Evolutionary conservation across 2,797 vertebrate genomes (phyloP), one percentile per base, ranked within the genome.

Genomic region (Crocodylus rhombifer): DNA sequence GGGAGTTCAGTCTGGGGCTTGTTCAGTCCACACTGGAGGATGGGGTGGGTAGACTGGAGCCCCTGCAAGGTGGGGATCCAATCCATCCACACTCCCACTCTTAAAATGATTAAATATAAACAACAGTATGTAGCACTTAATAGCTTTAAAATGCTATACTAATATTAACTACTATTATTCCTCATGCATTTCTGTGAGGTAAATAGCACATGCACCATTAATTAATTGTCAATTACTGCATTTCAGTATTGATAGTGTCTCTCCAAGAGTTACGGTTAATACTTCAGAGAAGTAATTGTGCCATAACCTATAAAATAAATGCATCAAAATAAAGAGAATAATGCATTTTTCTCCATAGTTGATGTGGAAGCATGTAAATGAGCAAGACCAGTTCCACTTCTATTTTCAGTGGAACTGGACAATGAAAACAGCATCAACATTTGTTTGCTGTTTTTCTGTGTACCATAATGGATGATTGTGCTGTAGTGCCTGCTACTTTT

Each of bases 281-380:
- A 61, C 58, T 82, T 2, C 0, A 0, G 79, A 13, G 51, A 79
- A 1, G 56, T 89, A n/a, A 86, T 62, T 86, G 77, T 78, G 33
- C 84, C 67, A 80, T 84, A 80, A 67, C 73, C 28, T 30, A 25
- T 71, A n/a, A 80, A 63, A 56, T 76, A 26, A 65, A 36, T 30
- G 23, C 78, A 58, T 78, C 90, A 73, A 80, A 84, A 58, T 73
- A 18, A 73, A 76, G 58, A 87, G 67, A 80, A 93, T 87, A 30
- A 82, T 82, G 73, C 56, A 82, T 16, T 76, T 73, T 55, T n/a
- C 51, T 90, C 89, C 5, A 0, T 76, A 63, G 60, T 90, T 90
- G 9, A 62, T 82, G 36, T 86, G 74, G 76, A 78, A 75, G 55
- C 80, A 20, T 1, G 33, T 6, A 81, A 60, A 23, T 30, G 17